phyloP scores from a whole-genome alignment of 2,113 vertebrate genomes.

The Merops nubicus region DNA sequence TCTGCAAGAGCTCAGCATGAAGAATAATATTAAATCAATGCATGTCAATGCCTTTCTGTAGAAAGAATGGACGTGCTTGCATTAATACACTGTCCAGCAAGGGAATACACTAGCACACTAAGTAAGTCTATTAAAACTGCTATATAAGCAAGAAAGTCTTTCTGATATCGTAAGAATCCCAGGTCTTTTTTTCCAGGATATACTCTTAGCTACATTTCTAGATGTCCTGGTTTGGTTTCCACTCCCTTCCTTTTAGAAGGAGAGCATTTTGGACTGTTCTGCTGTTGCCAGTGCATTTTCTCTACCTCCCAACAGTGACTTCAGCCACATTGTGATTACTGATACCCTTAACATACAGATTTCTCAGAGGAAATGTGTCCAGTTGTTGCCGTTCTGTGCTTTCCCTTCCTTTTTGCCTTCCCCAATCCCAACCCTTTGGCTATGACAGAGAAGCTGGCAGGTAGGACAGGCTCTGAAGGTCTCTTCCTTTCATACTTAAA shows the following conservation, averaged over 20 bases:
- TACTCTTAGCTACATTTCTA: not conserved
- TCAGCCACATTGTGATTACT: not conserved
- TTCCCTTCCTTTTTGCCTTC: not conserved
- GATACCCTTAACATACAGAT: not conserved
- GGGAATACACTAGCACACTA: not conserved
- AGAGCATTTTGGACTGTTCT: not conserved
- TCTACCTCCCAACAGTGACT: not conserved
- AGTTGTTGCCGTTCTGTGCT: not conserved
- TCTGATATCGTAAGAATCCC: not conserved
- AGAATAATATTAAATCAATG: constrained; percentile 24
- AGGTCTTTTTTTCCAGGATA: not conserved
- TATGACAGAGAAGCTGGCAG: not conserved
- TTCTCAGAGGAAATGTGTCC: not conserved
- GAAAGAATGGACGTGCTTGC: not conserved
- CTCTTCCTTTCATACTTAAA: not conserved
- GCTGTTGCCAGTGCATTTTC: not conserved
- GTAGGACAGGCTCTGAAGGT: not conserved
- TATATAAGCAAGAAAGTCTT: not conserved
- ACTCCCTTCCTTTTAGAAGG: not conserved
- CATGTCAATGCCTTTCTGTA: not conserved
- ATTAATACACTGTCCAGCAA: not conserved
- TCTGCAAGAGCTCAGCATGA: not conserved
- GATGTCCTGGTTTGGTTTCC: not conserved
- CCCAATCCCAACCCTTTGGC: not conserved
- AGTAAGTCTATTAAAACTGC: not conserved